Conservation (phyloP, 2,888 invertebrate species). For the Yponomeuta malinellus region DNA sequence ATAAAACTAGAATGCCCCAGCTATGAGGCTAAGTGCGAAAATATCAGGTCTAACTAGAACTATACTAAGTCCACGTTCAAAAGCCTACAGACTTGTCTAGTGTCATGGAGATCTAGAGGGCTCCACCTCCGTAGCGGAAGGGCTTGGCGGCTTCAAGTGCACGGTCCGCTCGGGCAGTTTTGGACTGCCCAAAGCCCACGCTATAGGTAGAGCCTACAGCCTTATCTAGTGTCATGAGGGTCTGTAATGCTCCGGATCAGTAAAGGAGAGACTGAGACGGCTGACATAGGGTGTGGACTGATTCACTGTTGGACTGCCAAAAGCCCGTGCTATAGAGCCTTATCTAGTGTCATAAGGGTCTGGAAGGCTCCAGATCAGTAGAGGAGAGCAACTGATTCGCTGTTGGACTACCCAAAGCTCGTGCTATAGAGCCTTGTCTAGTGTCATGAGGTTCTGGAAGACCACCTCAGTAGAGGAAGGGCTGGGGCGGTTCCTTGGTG, state of each 20-base stretch:
- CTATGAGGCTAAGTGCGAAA: too few species aligned
- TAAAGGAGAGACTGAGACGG: not conserved
- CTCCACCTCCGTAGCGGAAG: conserved; percentile 32
- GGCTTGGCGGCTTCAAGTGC: conserved; percentile 46
- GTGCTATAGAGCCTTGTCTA: too few species aligned
- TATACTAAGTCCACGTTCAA: conserved; percentile 35
- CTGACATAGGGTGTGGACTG: conserved; percentile 24
- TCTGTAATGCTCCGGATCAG: not conserved
- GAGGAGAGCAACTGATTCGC: conserved; percentile 30
- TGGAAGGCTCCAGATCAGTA: not conserved
- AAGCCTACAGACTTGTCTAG: conserved; percentile 26
- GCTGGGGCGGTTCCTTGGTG: conserved; percentile 4
- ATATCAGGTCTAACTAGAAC: too few species aligned
- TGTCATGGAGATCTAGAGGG: conserved; percentile 34
- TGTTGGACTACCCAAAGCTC: conserved; percentile 52
- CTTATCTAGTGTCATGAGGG: too few species aligned
- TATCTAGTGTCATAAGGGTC: not conserved
- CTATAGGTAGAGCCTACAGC: too few species aligned
- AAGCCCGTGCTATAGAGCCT: too few species aligned
- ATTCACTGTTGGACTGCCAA: conserved; percentile 35
- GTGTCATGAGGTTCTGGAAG: not conserved
- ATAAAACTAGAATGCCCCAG: too few species aligned
- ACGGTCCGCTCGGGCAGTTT: conserved; percentile 51
- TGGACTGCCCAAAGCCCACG: conserved; percentile 48
- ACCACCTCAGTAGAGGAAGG: not conserved